Base-by-base conservation (phyloP, 30 jellyfish, hydroid and myxozoan genomes). In the Aurelia aurita complex sp. Pacific region DNA sequence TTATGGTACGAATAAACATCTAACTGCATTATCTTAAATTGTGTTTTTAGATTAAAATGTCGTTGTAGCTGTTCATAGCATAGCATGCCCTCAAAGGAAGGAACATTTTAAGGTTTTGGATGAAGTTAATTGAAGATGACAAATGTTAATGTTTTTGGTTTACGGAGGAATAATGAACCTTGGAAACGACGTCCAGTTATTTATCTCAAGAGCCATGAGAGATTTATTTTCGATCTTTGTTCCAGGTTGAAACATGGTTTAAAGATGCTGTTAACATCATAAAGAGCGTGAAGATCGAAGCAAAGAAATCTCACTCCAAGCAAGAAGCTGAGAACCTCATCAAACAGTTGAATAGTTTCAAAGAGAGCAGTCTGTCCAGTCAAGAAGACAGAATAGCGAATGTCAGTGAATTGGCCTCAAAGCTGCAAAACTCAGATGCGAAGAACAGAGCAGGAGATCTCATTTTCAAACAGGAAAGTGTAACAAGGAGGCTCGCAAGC, bases 201-300 rank as follows among this genome's bases (percentile, higher is more conserved):
- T 63, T 18, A 63, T 29, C 36, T 3, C 36, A n/a, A n/a, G 36
- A 63, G 52, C 10, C 19, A 29, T 10, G 10, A 16, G 10, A 16
- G 55, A 17, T n/a, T 46, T 69, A 9, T 12, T 3, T 73, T 15
- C 0, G 42, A 73, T 38, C 74, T 40, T 33, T 11, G 52, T 69
- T 42, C 70, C 34, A 92, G 98, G 98, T 72, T 11, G 97, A 92
- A 73, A 92, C 97, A 16, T 92, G 98, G 98, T 78, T 87, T 43
- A 81, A 80, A 62, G 98, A 92, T 65, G 81, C 95, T n/a, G 36
- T 57, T 13, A 88, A 86, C 70, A 81, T 86, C 73, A 46, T 92
- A 43, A 92, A 87, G 51, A 82, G 86, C 67, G 81, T 90, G 10
- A 82, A 79, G 29, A 82, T 76, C 15, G 98, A 92, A 19, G 91